Evolutionary conservation across 2,888 invertebrate genomes (phyloP).

Genomic region (Lamellibrachia columna): DNA sequence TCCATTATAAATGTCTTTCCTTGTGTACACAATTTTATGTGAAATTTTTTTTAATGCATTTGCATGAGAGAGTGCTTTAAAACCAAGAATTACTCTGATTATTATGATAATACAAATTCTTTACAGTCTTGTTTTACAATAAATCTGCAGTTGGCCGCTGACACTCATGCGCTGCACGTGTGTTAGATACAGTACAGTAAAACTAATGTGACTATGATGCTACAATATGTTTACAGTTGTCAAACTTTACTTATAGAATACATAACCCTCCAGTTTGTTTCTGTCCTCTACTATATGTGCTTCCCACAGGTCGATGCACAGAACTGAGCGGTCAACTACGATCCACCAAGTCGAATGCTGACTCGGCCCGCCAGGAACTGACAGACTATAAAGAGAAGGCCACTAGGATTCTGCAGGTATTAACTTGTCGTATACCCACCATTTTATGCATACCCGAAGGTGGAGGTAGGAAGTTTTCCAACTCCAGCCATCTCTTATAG

Average conservation of each 20-base stretch:
- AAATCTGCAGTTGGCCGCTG: background rate
- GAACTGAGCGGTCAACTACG: slow-evolving; percentile 60
- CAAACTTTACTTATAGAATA: background rate
- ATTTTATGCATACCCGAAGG: background rate
- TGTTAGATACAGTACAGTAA: background rate
- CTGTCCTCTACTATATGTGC: background rate
- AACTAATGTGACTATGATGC: background rate
- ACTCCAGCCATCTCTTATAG: background rate
- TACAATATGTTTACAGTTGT: background rate
- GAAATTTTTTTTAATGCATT: too few species aligned
- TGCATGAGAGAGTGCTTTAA: too few species aligned
- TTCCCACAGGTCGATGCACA: slow-evolving; percentile 29
- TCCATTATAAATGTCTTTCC: too few species aligned
- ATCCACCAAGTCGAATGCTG: slow-evolving; percentile 63
- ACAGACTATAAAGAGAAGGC: slow-evolving; percentile 83
- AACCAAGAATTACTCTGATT: background rate
- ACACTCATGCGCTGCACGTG: background rate
- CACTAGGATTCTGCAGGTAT: slow-evolving; percentile 77
- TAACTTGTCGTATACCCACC: background rate
- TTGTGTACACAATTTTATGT: too few species aligned
- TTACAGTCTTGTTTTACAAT: background rate
- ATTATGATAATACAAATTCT: background rate
- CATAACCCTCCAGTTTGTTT: background rate
- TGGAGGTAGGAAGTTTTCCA: background rate
- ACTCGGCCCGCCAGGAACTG: slow-evolving; percentile 71